Conservation (phyloP, 1,140 invertebrate species). For the Trichonephila inaurata region DNA sequence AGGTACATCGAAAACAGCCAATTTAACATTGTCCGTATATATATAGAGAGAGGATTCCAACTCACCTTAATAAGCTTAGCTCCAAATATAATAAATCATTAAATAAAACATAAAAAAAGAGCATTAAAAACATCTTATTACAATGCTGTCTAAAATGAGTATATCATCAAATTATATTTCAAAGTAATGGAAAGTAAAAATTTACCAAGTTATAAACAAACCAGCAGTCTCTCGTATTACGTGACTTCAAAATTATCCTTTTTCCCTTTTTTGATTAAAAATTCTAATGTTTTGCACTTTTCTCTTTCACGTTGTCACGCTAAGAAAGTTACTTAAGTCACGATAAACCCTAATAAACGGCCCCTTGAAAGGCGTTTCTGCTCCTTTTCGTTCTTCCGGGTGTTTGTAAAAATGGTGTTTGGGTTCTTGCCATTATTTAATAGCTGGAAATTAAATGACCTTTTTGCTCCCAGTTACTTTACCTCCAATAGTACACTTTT, state of each 20-base stretch:
- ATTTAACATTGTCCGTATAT: no score
- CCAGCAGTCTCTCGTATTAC: not conserved
- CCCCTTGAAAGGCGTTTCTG: not conserved
- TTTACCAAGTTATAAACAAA: not conserved
- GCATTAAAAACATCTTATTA: no score
- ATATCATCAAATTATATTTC: no score
- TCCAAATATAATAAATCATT: no score
- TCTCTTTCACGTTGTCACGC: not conserved
- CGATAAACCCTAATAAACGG: not conserved
- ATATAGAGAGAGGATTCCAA: no score
- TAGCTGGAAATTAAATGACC: no score
- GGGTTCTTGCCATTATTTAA: not conserved
- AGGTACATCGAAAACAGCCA: no score
- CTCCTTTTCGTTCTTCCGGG: constrained; percentile 12
- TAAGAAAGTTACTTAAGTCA: not conserved
- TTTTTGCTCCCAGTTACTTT: no score
- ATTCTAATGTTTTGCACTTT: not conserved
- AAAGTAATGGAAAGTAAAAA: not conserved
- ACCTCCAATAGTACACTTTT: no score
- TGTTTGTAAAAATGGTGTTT: not conserved
- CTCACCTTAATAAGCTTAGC: no score
- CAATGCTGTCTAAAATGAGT: no score
- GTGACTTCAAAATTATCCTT: constrained; percentile 25
- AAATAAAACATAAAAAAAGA: no score
- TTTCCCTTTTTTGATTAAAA: not conserved